These are phyloP conservation scores for Nysson spinosus DNA, from an alignment of 2,888 invertebrate species.

Conservation along the genomic window DNA sequence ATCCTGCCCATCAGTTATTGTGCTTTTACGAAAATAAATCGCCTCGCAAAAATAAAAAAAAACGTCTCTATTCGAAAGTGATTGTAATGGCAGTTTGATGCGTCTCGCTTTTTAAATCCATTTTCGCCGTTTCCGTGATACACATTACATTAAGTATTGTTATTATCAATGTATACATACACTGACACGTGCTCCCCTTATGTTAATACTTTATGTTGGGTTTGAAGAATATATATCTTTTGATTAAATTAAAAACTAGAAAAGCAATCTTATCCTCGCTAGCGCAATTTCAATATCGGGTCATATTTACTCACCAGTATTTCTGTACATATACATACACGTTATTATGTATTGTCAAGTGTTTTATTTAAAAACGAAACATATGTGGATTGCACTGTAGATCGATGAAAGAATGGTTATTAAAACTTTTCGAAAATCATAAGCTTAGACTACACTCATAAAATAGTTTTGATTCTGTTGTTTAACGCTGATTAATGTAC, in stretches of 20 bases:
- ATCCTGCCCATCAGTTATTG: conserved; percentile 1
- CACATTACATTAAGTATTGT: conserved; percentile 6
- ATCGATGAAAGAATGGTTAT: conserved; percentile 4
- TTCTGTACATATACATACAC: conserved; percentile 38
- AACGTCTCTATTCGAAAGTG: neutral
- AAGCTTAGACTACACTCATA: neutral
- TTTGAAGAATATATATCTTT: conserved; percentile 29
- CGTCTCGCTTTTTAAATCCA: conserved; percentile 3
- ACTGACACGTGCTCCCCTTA: too few relatives aligned
- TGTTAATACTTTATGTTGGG: too few relatives aligned
- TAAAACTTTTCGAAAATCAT: conserved; percentile 14
- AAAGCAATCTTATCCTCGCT: conserved; percentile 15
- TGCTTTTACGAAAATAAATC: conserved; percentile 24
- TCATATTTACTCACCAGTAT: conserved; percentile 32
- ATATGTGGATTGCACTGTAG: conserved; percentile 10
- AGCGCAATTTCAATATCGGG: conserved; percentile 30
- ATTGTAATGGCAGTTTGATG: conserved; percentile 1
- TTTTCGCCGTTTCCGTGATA: conserved; percentile 1
- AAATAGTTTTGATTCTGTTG: conserved; percentile 14
- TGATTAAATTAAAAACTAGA: conserved; percentile 13
- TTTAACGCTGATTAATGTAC: conserved; percentile 16
- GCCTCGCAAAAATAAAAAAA: conserved; percentile 11
- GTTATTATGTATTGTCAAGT: conserved; percentile 22
- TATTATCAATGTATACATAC: too few relatives aligned
- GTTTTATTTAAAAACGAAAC: conserved; percentile 11